Evolutionary conservation across 1,140 invertebrate genomes (phyloP).

Genomic region (Fopius arisanus): DNA sequence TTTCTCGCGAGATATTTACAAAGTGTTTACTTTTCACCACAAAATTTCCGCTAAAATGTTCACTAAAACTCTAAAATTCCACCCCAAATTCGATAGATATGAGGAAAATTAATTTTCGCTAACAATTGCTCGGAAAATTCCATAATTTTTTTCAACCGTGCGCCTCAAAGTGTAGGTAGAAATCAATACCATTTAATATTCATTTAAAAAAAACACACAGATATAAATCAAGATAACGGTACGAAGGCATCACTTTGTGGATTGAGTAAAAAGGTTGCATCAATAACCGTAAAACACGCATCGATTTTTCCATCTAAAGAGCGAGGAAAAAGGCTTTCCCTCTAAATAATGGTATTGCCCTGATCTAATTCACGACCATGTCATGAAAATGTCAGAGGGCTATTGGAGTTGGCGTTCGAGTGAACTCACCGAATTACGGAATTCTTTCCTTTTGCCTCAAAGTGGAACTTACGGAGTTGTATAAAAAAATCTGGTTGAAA

Average conservation of each 20-base stretch:
- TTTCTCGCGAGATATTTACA: background rate
- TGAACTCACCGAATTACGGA: background rate
- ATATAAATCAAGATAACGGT: background rate
- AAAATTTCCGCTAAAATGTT: background rate
- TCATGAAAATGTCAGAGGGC: constrained; percentile 2
- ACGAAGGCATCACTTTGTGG: background rate
- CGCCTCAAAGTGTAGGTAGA: no score
- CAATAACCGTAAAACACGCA: background rate
- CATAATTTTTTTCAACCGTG: no score
- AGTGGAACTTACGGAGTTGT: no score
- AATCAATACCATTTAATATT: background rate
- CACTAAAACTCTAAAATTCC: background rate
- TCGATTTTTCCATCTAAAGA: background rate
- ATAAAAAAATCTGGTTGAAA: no score
- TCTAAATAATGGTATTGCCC: background rate
- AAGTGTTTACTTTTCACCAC: background rate
- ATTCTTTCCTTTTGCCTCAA: background rate
- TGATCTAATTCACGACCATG: background rate
- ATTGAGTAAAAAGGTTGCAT: background rate
- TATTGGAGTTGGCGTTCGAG: background rate
- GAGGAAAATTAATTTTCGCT: no score
- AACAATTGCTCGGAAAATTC: no score
- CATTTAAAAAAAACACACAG: background rate
- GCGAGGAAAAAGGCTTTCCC: background rate
- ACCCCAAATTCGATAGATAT: no score